These are phyloP conservation scores for Caenorhabditis brenneri DNA, from an alignment of 1,140 invertebrate species.

Conservation along the genomic window DNA sequence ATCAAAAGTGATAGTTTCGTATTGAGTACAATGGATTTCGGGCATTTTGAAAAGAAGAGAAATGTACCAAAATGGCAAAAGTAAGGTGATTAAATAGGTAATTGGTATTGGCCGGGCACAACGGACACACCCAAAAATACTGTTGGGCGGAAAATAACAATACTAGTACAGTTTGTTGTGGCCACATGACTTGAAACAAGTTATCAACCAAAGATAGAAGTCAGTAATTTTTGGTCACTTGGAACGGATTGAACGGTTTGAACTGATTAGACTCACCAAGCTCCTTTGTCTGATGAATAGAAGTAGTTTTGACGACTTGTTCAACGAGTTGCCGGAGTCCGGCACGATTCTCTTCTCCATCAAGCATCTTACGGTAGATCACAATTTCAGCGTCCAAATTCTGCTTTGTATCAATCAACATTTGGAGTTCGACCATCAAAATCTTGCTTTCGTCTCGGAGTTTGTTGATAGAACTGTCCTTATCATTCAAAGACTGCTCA, in stretches of 20 bases:
- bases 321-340: conserved; percentile 70
- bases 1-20: conserved; percentile 26
- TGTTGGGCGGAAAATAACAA: background rate
- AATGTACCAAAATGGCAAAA: background rate
- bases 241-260: background rate
- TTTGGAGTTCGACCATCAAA: conserved; percentile 72
- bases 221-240: no score
- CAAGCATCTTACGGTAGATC: conserved; percentile 71
- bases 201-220: background rate
- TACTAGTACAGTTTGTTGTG: conserved; percentile 64
- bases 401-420: conserved; percentile 72
- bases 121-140: background rate
- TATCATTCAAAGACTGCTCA: conserved; percentile 67
- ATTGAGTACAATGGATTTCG: conserved; percentile 26
- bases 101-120: background rate
- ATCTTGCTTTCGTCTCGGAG: conserved; percentile 71
- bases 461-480: conserved; percentile 70
- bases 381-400: conserved; percentile 70
- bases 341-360: conserved; percentile 70
- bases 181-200: conserved; percentile 54
- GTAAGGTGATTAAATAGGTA: background rate
- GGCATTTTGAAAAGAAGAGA: background rate
- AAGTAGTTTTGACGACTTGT: conserved; percentile 69
- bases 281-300: conserved; percentile 1
- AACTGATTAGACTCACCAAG: background rate